Evolutionary conservation across 2,113 vertebrate genomes (phyloP).

Genomic region (Ameiurus melas): DNA sequence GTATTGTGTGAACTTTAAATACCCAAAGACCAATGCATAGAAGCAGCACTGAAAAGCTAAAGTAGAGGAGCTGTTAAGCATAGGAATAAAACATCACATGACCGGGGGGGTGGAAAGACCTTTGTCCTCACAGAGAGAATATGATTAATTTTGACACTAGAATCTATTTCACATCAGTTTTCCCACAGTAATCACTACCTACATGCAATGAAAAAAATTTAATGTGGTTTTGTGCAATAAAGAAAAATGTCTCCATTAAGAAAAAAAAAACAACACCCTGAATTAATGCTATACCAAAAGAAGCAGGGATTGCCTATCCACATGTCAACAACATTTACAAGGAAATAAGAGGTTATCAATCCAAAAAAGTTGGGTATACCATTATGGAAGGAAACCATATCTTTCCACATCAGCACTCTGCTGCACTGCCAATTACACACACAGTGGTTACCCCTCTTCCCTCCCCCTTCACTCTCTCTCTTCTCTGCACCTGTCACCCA

Average conservation of each 20-base stretch:
- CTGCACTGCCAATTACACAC: constrained; percentile 39
- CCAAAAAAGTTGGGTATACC: background rate
- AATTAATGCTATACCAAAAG: background rate
- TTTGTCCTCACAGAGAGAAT: too few species aligned
- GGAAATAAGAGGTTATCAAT: constrained; percentile 15
- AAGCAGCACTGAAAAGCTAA: constrained; percentile 27
- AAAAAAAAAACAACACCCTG: background rate
- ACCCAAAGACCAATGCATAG: constrained; percentile 30
- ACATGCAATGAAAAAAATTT: background rate
- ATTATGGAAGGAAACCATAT: background rate
- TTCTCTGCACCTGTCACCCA: constrained; percentile 64
- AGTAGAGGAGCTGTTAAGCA: constrained; percentile 51
- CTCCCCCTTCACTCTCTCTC: background rate
- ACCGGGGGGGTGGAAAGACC: background rate
- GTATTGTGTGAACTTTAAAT: constrained; percentile 9
- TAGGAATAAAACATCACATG: constrained; percentile 17
- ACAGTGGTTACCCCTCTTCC: background rate
- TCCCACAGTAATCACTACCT: background rate
- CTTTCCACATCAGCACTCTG: constrained; percentile 7
- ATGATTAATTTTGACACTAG: background rate
- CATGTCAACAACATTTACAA: background rate
- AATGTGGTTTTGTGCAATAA: background rate
- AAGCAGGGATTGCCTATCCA: background rate
- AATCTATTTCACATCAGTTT: background rate
- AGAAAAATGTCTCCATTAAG: background rate